Evolutionary conservation across 2,888 invertebrate species (phyloP).

Genomic region (Brachypalpus laphriformis): DNA sequence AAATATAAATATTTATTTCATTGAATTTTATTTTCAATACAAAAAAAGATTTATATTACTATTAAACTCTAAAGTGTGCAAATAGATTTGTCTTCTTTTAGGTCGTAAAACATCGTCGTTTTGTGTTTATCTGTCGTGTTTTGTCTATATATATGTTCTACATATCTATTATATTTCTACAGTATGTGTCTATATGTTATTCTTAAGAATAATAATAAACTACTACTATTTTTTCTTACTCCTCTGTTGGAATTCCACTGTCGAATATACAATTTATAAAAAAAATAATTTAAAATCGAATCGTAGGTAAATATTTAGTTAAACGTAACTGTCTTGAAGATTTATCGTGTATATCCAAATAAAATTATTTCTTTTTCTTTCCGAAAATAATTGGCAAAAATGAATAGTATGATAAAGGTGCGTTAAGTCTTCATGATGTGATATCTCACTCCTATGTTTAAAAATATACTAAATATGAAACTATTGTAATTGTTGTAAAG

Average conservation of each 20-base stretch:
- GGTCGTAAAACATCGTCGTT: constrained; percentile 72
- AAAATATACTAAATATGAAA: constrained; percentile 48
- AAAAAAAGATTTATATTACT: constrained; percentile 24
- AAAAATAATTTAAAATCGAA: constrained; percentile 14
- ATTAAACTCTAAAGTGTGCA: constrained; percentile 65
- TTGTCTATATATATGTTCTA: constrained; percentile 58
- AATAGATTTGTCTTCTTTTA: constrained; percentile 70
- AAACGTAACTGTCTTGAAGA: constrained; percentile 49
- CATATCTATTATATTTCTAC: constrained; percentile 64
- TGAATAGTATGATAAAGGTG: background rate
- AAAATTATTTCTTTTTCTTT: background rate
- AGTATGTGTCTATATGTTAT: constrained; percentile 70
- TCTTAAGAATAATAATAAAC: constrained; percentile 61
- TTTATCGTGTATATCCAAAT: constrained; percentile 1
- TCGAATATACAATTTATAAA: constrained; percentile 48
- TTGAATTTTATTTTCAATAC: constrained; percentile 26
- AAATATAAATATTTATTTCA: constrained; percentile 38
- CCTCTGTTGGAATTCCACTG: constrained; percentile 64
- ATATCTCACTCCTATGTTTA: constrained; percentile 54
- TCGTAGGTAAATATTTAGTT: constrained; percentile 70
- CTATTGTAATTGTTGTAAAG: constrained; percentile 65
- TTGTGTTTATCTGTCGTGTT: constrained; percentile 74
- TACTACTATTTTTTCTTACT: constrained; percentile 60
- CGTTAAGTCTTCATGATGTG: constrained; percentile 55
- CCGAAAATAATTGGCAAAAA: background rate